Conservation (phyloP, 1,140 invertebrate genomes). For the Anagrus nilaparvatae region DNA sequence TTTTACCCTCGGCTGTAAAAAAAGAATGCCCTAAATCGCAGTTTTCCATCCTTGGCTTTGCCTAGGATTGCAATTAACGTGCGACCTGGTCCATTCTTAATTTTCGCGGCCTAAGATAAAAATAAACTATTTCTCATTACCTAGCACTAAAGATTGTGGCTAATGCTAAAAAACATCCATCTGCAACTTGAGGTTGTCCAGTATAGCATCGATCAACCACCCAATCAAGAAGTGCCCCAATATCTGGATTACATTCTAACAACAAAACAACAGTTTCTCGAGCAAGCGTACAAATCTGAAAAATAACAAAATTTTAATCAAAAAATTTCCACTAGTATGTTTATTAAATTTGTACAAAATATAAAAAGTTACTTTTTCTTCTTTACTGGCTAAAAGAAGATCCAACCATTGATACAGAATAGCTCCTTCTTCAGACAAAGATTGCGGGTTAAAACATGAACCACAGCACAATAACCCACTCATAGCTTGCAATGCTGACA, state of each 20-base stretch:
- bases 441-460: constrained; percentile 78
- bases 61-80: too few species aligned
- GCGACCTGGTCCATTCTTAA: too few species aligned
- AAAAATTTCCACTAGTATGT: background rate
- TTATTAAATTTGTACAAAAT: background rate
- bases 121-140: constrained; percentile 45
- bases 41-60: too few species aligned
- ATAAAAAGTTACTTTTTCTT: constrained; percentile 63
- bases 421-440: constrained; percentile 79
- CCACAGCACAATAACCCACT: constrained; percentile 90
- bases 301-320: constrained; percentile 10
- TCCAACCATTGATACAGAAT: constrained; percentile 88
- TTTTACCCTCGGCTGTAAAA: too few species aligned
- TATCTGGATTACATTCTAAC: constrained; percentile 93
- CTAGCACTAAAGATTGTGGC: constrained; percentile 92
- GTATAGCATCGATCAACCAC: constrained; percentile 96
- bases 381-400: constrained; percentile 74
- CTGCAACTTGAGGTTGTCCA: constrained; percentile 76
- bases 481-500: constrained; percentile 77
- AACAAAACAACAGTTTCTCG: constrained; percentile 89
- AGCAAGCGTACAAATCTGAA: constrained; percentile 77
- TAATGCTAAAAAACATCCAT: constrained; percentile 90
- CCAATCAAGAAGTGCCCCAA: constrained; percentile 89
- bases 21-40: too few species aligned
- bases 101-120: too few species aligned